Evolutionary conservation across 2,888 invertebrate species (phyloP).

Genomic region (Machimus rusticus): DNA sequence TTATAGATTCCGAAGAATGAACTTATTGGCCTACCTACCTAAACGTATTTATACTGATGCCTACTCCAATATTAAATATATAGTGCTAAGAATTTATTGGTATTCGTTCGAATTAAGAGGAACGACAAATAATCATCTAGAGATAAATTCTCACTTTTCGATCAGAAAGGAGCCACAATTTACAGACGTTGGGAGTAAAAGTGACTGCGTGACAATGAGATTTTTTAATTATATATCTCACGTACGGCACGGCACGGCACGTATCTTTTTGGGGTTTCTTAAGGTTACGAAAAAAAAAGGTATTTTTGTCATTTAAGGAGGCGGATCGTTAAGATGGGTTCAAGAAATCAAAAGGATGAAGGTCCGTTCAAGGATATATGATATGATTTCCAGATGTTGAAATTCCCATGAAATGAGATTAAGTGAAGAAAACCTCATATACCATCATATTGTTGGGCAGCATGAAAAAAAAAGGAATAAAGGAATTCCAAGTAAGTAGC

Average conservation of each 20-base stretch:
- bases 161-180: neutral
- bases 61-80: neutral
- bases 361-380: neutral
- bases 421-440: neutral
- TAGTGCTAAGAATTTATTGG: neutral
- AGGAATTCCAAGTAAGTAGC: neutral
- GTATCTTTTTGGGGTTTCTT: neutral
- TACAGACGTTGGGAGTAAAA: neutral
- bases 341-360: neutral
- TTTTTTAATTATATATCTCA: neutral
- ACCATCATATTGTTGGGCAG: neutral
- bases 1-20: neutral
- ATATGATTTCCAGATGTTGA: neutral
- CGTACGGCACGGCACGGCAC: neutral
- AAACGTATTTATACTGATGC: neutral
- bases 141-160: neutral
- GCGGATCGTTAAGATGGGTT: neutral
- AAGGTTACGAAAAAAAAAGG: neutral
- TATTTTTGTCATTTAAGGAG: neutral
- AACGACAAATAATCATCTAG: neutral
- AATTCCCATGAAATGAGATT: neutral
- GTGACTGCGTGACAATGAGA: neutral
- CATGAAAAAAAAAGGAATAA: neutral
- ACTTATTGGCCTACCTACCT: neutral
- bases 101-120: neutral